Evolutionary conservation across 1,140 invertebrate genomes (phyloP).

Genomic region (Grapholita molesta): DNA sequence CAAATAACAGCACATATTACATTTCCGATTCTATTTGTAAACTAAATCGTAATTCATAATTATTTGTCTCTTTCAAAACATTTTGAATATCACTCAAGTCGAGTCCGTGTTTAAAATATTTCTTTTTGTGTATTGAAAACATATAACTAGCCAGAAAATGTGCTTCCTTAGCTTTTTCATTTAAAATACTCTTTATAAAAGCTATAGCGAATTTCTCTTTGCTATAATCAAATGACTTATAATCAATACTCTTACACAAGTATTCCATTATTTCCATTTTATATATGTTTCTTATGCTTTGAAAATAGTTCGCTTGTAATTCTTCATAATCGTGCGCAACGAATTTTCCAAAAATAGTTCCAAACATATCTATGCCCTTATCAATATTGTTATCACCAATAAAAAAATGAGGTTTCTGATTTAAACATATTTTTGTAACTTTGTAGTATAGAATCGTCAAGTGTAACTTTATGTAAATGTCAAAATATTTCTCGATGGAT

Average conservation of each 20-base stretch:
- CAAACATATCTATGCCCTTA: slow-evolving; percentile 39
- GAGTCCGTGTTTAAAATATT: slow-evolving; percentile 11
- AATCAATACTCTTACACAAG: slow-evolving; percentile 18
- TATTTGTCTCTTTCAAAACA: not conserved
- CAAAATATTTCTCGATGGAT: slow-evolving; percentile 37
- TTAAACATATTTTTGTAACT: slow-evolving; percentile 35
- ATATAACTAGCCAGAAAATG: slow-evolving; percentile 30
- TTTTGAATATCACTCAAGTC: not conserved
- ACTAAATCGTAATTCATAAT: not conserved
- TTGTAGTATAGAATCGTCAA: slow-evolving; percentile 52
- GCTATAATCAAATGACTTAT: slow-evolving; percentile 24
- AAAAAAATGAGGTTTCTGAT: slow-evolving; percentile 35
- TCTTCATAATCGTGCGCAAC: slow-evolving; percentile 45
- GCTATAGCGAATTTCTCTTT: slow-evolving; percentile 26
- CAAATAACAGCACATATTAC: not conserved
- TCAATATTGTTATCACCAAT: slow-evolving; percentile 24
- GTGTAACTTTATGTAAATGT: slow-evolving; percentile 39
- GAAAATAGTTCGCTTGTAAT: slow-evolving; percentile 39
- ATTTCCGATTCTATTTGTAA: not conserved
- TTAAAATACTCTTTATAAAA: slow-evolving; percentile 39
- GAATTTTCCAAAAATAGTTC: slow-evolving; percentile 42
- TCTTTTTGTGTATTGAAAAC: slow-evolving; percentile 18
- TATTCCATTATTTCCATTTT: slow-evolving; percentile 27
- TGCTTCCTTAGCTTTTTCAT: slow-evolving; percentile 26
- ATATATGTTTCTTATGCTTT: slow-evolving; percentile 44